phyloP scores from a whole-genome alignment of 1,140 invertebrate species.

The Harlomillsia oculata region DNA sequence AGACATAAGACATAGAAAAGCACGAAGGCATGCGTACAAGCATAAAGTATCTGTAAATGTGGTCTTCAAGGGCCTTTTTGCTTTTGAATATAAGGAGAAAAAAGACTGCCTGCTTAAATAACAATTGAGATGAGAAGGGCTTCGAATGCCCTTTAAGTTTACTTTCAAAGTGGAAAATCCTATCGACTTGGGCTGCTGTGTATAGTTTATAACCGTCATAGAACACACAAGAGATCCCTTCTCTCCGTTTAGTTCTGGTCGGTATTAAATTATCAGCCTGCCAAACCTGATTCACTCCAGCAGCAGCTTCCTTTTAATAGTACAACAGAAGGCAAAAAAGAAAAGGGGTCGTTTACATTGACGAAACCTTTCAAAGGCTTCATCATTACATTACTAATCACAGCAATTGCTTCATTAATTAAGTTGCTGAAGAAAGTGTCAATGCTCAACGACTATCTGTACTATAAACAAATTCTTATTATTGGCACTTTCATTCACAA shows the following conservation, averaged over 20 bases:
- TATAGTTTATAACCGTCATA: constrained; percentile 16
- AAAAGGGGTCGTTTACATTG: neutral
- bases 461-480: no score
- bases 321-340: neutral
- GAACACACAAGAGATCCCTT: constrained; percentile 5
- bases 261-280: constrained; percentile 10
- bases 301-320: constrained; percentile 1
- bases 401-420: no score
- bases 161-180: constrained; percentile 23
- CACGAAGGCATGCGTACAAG: neutral
- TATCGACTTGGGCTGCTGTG: no score
- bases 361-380: no score
- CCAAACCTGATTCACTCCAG: constrained; percentile 4
- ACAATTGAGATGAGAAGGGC: constrained; percentile 1
- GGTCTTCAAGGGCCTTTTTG: no score
- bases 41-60: no score
- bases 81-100: constrained; percentile 3
- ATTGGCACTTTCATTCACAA: no score
- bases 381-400: no score
- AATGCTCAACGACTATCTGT: no score
- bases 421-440: no score
- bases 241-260: constrained; percentile 13
- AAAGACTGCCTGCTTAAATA: neutral
- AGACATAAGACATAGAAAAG: neutral
- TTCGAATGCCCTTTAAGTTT: neutral